Evolutionary conservation across 2,113 vertebrate species (phyloP), one percentile per base, ranked within the genome.

Genomic region (Lampris megalopsis): DNA sequence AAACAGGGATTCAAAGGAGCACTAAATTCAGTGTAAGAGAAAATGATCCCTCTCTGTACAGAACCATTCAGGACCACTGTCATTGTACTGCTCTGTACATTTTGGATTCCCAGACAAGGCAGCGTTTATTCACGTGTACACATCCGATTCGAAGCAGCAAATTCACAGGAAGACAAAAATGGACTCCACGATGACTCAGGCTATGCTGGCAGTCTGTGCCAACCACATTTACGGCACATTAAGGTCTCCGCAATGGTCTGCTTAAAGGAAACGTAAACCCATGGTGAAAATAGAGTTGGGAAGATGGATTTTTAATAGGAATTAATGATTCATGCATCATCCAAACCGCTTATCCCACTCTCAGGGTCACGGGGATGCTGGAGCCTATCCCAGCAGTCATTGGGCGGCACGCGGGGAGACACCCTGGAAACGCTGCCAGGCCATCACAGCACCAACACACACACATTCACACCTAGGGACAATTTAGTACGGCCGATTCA

Each of bases 151-250:
- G 66, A 61, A 73, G 71, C 75, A 71, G 10, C 69, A 64, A 11
- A 42, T 11, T 47, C 52, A 24, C 40, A 10, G 60, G 81, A 73
- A 74, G 80, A 82, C 76, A 84, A 85, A 82, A 63, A 61, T 53
- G 63, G 75, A 80, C 77, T 64, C 65, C 78, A 71, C 68, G 63
- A 76, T 88, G 77, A 91, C 75, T 84, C 81, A 75, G 79, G 61
- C 79, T 4, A 8, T 1, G 53, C 43, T 82, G 83, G 83, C 73
- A 81, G 71, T 49, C 52, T 2, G 11, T 72, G 48, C 47, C 81
- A 70, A 75, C 59, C 43, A 81, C 83, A 84, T 84, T 81, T 87
- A 79, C 83, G 49, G 80, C 77, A 78, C 79, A 77, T 80, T 83
- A 81, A 78, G 80, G 69, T 43, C 69, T 71, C 79, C 5, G 80